A percentile compares a stretch with the other conserved stretches of the same genome.
These are phyloP conservation scores for Gobio gobio DNA, from an alignment of 2,113 vertebrate species.

Conservation along the genomic window DNA sequence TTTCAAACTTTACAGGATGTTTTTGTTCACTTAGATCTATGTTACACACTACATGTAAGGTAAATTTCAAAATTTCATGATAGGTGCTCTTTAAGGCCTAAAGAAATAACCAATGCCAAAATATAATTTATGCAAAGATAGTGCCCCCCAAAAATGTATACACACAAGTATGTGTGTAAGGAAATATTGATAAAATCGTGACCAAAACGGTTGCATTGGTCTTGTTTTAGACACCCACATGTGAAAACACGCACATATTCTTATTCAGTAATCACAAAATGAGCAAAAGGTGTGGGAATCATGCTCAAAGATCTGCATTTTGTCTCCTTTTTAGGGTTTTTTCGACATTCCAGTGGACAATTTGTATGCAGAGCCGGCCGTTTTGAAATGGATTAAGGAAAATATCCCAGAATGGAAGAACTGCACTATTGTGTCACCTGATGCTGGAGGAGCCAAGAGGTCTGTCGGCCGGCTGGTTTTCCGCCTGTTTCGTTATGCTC, in stretches of 20 bases:
- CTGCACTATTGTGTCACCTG: constrained; percentile 95
- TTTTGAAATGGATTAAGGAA: constrained; percentile 97
- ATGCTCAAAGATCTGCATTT: not conserved
- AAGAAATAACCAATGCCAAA: too few species aligned
- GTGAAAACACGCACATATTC: not conserved
- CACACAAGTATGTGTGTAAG: too few species aligned
- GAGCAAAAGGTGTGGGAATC: not conserved
- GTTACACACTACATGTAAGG: too few species aligned
- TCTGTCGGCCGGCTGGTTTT: constrained; percentile 55
- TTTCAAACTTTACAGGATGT: too few species aligned
- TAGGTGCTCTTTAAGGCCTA: too few species aligned
- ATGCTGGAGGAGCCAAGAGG: constrained; percentile 98
- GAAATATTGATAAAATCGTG: too few species aligned
- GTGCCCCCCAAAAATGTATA: too few species aligned
- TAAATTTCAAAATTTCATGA: too few species aligned
- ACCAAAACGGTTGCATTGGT: too few species aligned
- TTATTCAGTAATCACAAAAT: not conserved
- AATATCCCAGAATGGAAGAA: constrained; percentile 97
- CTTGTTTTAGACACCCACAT: too few species aligned
- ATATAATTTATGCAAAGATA: too few species aligned
- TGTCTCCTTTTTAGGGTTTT: constrained; percentile 83
- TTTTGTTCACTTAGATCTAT: too few species aligned
- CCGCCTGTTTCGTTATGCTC: not conserved
- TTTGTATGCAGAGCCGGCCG: constrained; percentile 95
- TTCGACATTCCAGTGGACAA: constrained; percentile 99